These are phyloP conservation scores for Tapirus indicus DNA, from an alignment of 2,797 vertebrate species.

Conservation along the genomic window DNA sequence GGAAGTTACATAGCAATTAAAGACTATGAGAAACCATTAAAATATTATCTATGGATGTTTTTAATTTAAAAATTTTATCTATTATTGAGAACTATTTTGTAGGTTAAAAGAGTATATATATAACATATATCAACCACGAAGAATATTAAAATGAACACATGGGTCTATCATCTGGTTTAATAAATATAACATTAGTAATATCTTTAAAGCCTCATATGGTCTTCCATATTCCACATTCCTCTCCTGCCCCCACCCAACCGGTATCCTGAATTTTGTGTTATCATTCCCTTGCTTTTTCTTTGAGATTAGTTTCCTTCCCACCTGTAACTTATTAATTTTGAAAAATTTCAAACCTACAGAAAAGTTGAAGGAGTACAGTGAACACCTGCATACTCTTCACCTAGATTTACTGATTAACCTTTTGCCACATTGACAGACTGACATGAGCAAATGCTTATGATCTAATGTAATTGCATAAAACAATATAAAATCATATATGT, in stretches of 20 bases:
- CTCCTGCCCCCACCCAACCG: too few relatives aligned
- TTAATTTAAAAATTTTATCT: slow-evolving; percentile 32
- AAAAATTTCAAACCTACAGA: background rate
- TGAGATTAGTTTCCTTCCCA: slow-evolving; percentile 23
- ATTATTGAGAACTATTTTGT: slow-evolving; percentile 18
- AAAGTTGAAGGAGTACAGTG: background rate
- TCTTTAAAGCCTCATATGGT: background rate
- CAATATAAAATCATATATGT: background rate
- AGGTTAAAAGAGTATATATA: background rate
- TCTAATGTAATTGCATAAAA: slow-evolving; percentile 15
- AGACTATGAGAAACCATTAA: background rate
- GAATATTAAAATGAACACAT: slow-evolving; percentile 6
- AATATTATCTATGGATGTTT: slow-evolving; percentile 14
- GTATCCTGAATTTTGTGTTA: background rate
- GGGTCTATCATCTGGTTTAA: background rate
- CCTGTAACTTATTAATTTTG: slow-evolving; percentile 34
- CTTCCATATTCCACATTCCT: background rate
- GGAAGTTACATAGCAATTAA: background rate
- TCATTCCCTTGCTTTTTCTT: background rate
- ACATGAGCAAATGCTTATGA: background rate
- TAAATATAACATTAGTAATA: slow-evolving; percentile 4
- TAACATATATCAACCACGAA: background rate
- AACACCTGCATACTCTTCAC: background rate
- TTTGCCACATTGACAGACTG: background rate
- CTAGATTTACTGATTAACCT: background rate